These are phyloP conservation scores for Menura novaehollandiae DNA, from an alignment of 2,113 vertebrate genomes.

Conservation along the genomic window DNA sequence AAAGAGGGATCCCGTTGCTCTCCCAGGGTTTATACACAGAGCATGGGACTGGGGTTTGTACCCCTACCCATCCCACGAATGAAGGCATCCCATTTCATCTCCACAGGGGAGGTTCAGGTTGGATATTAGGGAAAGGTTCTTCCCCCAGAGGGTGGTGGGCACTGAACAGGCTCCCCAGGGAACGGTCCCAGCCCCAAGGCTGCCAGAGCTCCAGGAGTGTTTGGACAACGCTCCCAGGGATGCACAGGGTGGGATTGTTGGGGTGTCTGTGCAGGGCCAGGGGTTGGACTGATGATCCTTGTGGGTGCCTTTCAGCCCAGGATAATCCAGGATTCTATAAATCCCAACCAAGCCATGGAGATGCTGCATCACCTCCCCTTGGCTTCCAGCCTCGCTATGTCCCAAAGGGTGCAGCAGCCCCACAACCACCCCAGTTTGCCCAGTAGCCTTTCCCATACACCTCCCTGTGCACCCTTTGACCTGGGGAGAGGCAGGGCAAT, in stretches of 20 bases:
- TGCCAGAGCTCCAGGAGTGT: not conserved
- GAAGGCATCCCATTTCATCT: not conserved
- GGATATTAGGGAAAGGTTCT: not conserved
- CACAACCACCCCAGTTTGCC: accelerated
- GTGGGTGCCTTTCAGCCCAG: not conserved
- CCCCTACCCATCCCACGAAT: not conserved
- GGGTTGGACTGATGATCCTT: accelerated
- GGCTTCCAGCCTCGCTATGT: not conserved
- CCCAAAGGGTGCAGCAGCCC: not conserved
- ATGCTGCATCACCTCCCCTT: not conserved
- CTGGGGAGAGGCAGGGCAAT: not conserved
- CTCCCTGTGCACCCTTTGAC: not conserved
- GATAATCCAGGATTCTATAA: not conserved
- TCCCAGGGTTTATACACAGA: not conserved
- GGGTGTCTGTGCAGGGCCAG: not conserved
- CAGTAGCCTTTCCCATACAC: not conserved
- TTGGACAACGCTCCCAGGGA: not conserved
- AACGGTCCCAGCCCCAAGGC: not conserved
- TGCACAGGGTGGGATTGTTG: not conserved
- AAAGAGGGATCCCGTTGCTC: not conserved
- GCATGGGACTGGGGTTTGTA: not conserved
- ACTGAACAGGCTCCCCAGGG: not conserved
- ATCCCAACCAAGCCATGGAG: not conserved
- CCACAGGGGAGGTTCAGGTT: not conserved
- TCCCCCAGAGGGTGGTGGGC: not conserved